These are phyloP conservation scores for Sula dactylatra DNA, from an alignment of 2,113 vertebrate genomes.

Conservation along the genomic window DNA sequence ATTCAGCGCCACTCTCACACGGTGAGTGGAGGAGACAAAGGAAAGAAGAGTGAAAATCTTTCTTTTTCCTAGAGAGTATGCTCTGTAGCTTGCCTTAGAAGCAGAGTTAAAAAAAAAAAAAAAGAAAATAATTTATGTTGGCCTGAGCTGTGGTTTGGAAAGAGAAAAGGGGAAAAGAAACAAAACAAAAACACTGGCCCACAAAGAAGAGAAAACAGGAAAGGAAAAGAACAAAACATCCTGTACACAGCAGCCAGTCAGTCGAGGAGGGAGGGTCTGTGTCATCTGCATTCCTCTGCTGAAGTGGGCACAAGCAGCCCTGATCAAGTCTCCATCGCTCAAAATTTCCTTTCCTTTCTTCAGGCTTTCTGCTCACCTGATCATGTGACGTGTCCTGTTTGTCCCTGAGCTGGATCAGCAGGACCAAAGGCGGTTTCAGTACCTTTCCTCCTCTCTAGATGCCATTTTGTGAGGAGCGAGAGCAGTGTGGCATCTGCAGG, in stretches of 20 bases:
- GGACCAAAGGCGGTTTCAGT: background rate
- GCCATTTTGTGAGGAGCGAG: background rate
- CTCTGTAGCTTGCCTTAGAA: background rate
- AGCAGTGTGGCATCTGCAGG: background rate
- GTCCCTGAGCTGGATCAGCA: background rate
- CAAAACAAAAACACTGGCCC: conserved; percentile 53
- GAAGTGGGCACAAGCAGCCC: background rate
- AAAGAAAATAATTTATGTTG: background rate
- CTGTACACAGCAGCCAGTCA: conserved; percentile 52
- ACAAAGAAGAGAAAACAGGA: conserved; percentile 67
- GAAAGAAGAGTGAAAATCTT: background rate
- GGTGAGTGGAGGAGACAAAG: background rate
- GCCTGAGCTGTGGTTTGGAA: conserved; percentile 24
- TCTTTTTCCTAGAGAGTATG: background rate
- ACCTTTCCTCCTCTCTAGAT: background rate
- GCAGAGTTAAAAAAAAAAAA: background rate
- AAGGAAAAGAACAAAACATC: conserved; percentile 69
- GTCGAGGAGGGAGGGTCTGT: conserved; percentile 20
- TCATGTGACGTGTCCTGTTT: background rate
- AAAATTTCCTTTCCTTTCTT: background rate
- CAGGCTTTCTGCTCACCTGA: background rate
- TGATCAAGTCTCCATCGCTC: background rate
- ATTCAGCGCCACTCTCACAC: background rate
- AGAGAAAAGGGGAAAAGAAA: conserved; percentile 58
- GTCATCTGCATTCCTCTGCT: conserved; percentile 10